phyloP scores from a whole-genome alignment of 2,113 vertebrate species.

The Dendrocopos noguchii region DNA sequence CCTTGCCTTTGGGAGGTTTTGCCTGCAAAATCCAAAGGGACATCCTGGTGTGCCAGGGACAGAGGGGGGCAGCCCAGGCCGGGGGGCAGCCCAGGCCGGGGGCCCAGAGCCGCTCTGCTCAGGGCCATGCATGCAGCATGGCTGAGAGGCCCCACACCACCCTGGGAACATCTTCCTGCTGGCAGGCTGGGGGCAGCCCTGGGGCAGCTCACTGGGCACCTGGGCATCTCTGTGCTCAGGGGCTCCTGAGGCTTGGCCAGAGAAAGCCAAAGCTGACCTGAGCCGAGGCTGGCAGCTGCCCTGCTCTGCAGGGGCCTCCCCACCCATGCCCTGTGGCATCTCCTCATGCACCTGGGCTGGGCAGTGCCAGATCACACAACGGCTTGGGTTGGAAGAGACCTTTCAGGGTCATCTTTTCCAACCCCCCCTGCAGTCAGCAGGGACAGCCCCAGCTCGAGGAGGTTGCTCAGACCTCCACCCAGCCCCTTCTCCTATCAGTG shows the following conservation, averaged over 20 bases:
- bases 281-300: not conserved
- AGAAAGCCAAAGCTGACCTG: not conserved
- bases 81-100: not conserved
- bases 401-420: no score
- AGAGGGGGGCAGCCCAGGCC: not conserved
- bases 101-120: not conserved
- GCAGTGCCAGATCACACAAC: not conserved
- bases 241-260: not conserved
- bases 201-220: not conserved
- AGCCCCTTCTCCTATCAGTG: no score
- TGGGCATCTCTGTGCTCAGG: not conserved
- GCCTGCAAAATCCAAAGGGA: conserved; percentile 11
- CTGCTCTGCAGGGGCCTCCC: not conserved
- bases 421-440: no score
- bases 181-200: not conserved
- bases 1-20: conserved; percentile 53
- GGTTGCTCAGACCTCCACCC: no score
- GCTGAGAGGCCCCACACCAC: no score
- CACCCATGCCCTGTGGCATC: no score
- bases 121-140: not conserved
- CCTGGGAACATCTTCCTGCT: not conserved
- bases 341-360: not conserved
- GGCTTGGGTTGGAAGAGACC: no score
- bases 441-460: no score
- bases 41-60: not conserved